These are phyloP conservation scores for Lota lota DNA, from an alignment of 2,113 vertebrate genomes.

Conservation along the genomic window DNA sequence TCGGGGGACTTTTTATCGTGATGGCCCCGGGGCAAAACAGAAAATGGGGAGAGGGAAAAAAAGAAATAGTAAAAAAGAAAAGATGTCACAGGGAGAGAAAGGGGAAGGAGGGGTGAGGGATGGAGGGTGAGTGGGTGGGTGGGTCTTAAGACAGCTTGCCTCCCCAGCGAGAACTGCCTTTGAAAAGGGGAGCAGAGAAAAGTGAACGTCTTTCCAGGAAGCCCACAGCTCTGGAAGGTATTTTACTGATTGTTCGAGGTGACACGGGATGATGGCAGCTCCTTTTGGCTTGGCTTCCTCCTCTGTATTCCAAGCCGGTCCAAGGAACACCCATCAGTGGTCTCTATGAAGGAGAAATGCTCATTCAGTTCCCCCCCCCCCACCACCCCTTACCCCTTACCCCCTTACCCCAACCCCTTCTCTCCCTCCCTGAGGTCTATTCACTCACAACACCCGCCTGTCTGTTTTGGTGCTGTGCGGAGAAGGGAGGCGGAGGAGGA, in stretches of 20 bases:
- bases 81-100: constrained; percentile 30
- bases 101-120: constrained; percentile 34
- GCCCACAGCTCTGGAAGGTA: constrained; percentile 49
- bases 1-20: constrained; percentile 48
- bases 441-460: constrained; percentile 63
- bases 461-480: constrained; percentile 44
- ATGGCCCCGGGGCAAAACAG: constrained; percentile 20
- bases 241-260: constrained; percentile 62
- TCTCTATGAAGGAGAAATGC: constrained; percentile 53
- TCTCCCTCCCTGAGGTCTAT: too few species aligned
- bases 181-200: constrained; percentile 50
- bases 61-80: neutral
- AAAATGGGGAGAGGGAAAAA: neutral
- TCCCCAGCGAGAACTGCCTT: constrained; percentile 42
- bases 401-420: too few species aligned
- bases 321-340: constrained; percentile 68
- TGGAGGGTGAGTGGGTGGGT: constrained; percentile 39
- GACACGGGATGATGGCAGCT: constrained; percentile 70
- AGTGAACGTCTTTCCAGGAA: constrained; percentile 62
- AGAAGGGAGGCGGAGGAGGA: constrained; percentile 8
- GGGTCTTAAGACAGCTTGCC: constrained; percentile 48
- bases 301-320: constrained; percentile 48
- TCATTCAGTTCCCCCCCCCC: constrained; percentile 54
- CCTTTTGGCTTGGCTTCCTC: constrained; percentile 54
- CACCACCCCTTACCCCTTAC: too few species aligned